Evolutionary conservation across 2,888 invertebrate species (phyloP), one percentile per base, ranked within the genome.

Genomic region (Icerya purchasi): DNA sequence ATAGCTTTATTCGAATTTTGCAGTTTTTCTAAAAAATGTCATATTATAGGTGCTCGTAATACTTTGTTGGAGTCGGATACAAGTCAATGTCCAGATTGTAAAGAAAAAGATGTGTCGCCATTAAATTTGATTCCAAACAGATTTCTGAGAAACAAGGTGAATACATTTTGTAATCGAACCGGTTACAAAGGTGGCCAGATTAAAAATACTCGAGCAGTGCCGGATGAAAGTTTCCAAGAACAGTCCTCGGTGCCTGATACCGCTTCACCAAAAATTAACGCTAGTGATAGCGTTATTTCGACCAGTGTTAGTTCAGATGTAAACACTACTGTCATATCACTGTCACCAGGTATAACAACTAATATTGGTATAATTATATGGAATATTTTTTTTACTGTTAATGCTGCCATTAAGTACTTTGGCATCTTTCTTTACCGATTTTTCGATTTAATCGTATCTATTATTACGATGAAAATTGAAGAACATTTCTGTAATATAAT

Each of bases 1-100:
- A n/a, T n/a, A n/a, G n/a, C n/a, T n/a, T n/a, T n/a, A n/a, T n/a
- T n/a, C n/a, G n/a, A n/a, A n/a, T n/a, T n/a, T n/a, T n/a, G n/a
- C n/a, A n/a, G n/a, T n/a, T n/a, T n/a, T n/a, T n/a, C n/a, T n/a
- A n/a, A n/a, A n/a, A n/a, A n/a, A n/a, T n/a, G n/a, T n/a, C n/a
- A n/a, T 36, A 55, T 55, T 61, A 19, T 19, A 52, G 90, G 90
- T 75, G 87, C 94, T 61, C 79, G 94, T 64, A 85, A 84, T 62
- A 83, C 84, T 54, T 74, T 96, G 55, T 71, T 96, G 60, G 93
- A 94, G 69, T 89, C 91, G 0, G 93, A 94, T 68, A 91, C 93
- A 63, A 91, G 91, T 67, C 88, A 91, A 70, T 96, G 96, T 72
- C 94, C 94, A 0, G 86, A 89, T 67, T 96, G 96, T 70, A 83